A percentile compares a stretch with the other conserved stretches of the same genome.
Evolutionary conservation across 1,140 invertebrate species (phyloP).

Genomic region (Leptonema lineaticorne): DNA sequence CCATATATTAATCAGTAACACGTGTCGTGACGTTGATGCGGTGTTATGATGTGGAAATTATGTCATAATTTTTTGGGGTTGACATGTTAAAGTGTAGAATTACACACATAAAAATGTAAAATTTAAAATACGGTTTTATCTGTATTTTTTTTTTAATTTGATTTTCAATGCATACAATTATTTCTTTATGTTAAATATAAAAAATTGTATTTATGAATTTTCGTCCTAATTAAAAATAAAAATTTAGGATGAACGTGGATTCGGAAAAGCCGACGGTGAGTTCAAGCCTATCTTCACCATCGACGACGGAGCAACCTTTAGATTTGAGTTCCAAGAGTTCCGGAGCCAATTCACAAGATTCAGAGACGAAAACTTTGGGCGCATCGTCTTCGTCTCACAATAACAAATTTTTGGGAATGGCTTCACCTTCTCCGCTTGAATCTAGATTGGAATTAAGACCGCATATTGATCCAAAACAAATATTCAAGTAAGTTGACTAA

Average conservation of each 20-base stretch:
- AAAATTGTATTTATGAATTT: too few relatives aligned
- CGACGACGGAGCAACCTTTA: constrained; percentile 68
- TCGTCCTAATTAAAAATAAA: too few relatives aligned
- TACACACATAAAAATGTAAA: too few relatives aligned
- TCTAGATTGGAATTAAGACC: constrained; percentile 45
- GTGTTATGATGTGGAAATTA: too few relatives aligned
- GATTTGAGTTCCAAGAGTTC: constrained; percentile 74
- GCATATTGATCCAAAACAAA: constrained; percentile 63
- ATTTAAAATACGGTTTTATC: too few relatives aligned
- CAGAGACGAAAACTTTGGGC: constrained; percentile 44
- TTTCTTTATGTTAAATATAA: too few relatives aligned
- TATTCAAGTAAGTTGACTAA: constrained; percentile 65
- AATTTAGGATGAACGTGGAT: neutral
- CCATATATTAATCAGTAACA: too few relatives aligned
- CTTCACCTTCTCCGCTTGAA: constrained; percentile 35
- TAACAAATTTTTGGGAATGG: constrained; percentile 16
- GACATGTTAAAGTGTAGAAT: too few relatives aligned
- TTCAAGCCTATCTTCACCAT: constrained; percentile 55
- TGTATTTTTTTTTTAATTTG: too few relatives aligned
- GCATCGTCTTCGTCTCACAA: constrained; percentile 27
- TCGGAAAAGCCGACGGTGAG: constrained; percentile 37
- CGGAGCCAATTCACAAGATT: constrained; percentile 50
- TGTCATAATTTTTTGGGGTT: too few relatives aligned
- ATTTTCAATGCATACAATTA: too few relatives aligned
- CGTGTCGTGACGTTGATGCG: too few relatives aligned